Percentiles rank a stretch among this genome's conserved stretches.
phyloP scores from a whole-genome alignment of 2,797 vertebrate genomes.

The Premnoplex brunnescens region DNA sequence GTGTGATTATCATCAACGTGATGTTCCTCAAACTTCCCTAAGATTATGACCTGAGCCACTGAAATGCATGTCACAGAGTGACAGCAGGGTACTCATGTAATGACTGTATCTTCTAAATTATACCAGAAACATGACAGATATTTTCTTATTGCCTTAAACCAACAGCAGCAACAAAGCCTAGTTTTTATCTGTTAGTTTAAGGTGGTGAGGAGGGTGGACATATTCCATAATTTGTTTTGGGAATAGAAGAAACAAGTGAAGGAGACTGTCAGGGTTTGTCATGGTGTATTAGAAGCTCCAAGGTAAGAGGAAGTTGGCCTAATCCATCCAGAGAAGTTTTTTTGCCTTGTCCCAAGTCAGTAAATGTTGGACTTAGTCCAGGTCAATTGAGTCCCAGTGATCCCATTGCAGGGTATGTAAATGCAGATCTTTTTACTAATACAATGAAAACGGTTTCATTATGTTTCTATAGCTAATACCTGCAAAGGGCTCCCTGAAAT shows the following conservation, averaged over 20 bases:
- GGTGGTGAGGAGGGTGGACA: neutral
- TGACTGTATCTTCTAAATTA: neutral
- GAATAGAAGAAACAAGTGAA: neutral
- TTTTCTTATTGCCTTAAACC: neutral
- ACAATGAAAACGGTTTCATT: neutral
- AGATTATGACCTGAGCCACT: neutral
- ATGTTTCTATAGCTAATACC: neutral
- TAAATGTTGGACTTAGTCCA: neutral
- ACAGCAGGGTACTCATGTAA: neutral
- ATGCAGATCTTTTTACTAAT: neutral
- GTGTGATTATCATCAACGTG: neutral
- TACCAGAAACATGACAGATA: neutral
- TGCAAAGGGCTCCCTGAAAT: neutral
- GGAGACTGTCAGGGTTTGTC: neutral
- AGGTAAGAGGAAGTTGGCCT: neutral
- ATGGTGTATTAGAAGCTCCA: neutral
- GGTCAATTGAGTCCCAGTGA: rapidly evolving
- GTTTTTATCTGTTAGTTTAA: neutral
- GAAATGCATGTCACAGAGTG: neutral
- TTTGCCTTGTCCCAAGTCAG: neutral
- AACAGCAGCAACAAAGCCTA: neutral
- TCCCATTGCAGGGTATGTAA: neutral
- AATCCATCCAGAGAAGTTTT: neutral
- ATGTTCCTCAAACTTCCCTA: neutral
- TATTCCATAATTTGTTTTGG: neutral